phyloP scores from a whole-genome alignment of 1,140 invertebrate genomes.

The Papilio aristodemus region DNA sequence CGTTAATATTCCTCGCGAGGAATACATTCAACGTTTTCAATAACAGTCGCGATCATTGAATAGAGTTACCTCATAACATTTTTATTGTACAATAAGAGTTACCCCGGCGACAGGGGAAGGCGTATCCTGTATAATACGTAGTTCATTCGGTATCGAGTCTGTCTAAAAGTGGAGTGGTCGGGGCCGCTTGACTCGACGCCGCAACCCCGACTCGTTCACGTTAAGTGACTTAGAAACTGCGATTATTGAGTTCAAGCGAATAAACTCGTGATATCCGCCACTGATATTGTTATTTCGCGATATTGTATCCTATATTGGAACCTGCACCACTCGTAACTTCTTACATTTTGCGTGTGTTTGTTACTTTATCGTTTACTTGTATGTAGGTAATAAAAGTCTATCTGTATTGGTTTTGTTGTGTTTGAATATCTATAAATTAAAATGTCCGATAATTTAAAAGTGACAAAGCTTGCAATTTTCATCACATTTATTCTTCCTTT shows the following conservation, averaged over 20 bases:
- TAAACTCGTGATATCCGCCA: constrained; percentile 40
- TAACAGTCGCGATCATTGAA: constrained; percentile 73
- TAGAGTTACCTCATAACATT: constrained; percentile 77
- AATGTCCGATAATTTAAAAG: no score
- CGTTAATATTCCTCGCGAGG: neutral
- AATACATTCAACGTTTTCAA: constrained; percentile 70
- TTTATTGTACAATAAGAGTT: constrained; percentile 76
- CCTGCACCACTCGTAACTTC: constrained; percentile 25
- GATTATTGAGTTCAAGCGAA: constrained; percentile 59
- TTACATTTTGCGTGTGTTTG: constrained; percentile 22
- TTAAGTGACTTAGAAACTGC: constrained; percentile 62
- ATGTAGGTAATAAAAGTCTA: neutral
- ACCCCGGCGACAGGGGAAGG: constrained; percentile 54
- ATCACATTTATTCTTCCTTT: no score
- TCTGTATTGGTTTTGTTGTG: neutral
- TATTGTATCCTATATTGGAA: constrained; percentile 30
- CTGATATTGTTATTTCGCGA: constrained; percentile 39
- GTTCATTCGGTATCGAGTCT: constrained; percentile 40
- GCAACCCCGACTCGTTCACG: constrained; percentile 47
- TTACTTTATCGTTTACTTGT: constrained; percentile 1
- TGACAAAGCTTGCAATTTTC: no score
- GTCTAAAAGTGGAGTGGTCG: constrained; percentile 21
- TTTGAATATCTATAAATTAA: neutral
- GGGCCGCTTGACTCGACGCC: neutral
- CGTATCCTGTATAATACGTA: constrained; percentile 53